A percentile compares a stretch with the other conserved stretches of the same genome.
Conservation (phyloP, 2,888 invertebrate genomes). For the Agonopterix arenella region DNA sequence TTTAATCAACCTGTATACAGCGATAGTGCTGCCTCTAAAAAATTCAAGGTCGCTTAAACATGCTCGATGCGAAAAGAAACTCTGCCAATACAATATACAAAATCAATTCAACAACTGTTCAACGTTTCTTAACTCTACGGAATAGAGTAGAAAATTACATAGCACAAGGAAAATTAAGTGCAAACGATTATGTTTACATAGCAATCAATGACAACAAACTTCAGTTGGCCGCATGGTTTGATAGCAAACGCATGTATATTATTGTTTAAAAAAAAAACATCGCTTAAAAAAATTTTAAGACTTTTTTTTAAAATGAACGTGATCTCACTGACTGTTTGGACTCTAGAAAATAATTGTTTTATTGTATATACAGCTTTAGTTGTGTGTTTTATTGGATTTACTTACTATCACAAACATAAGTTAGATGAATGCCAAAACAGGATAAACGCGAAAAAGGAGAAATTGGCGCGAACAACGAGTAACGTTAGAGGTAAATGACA, state of each 20-base stretch:
- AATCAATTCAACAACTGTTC: not conserved
- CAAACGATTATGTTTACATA: not conserved
- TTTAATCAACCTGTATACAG: too few species aligned
- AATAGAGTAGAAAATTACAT: not conserved
- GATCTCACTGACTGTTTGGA: conserved; percentile 56
- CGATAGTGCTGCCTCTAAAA: not conserved
- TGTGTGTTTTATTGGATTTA: conserved; percentile 53
- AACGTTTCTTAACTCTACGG: too few species aligned
- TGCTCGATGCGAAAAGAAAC: not conserved
- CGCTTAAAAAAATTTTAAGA: not conserved
- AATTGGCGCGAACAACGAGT: conserved; percentile 33
- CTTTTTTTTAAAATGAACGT: conserved; percentile 62
- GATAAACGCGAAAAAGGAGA: conserved; percentile 36
- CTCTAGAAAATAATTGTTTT: conserved; percentile 63
- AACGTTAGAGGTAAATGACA: conserved; percentile 43
- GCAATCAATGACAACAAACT: conserved; percentile 7
- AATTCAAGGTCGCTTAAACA: conserved; percentile 2
- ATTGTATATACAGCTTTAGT: conserved; percentile 54
- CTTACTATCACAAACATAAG: conserved; percentile 57
- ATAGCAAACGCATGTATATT: not conserved
- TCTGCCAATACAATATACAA: not conserved
- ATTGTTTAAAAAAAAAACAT: not conserved
- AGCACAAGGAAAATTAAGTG: not conserved
- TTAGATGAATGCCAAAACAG: conserved; percentile 42
- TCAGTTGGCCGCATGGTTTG: conserved; percentile 3